Evolutionary conservation across 1,140 invertebrate species (phyloP).

Genomic region (Aphelinus atriplicis): DNA sequence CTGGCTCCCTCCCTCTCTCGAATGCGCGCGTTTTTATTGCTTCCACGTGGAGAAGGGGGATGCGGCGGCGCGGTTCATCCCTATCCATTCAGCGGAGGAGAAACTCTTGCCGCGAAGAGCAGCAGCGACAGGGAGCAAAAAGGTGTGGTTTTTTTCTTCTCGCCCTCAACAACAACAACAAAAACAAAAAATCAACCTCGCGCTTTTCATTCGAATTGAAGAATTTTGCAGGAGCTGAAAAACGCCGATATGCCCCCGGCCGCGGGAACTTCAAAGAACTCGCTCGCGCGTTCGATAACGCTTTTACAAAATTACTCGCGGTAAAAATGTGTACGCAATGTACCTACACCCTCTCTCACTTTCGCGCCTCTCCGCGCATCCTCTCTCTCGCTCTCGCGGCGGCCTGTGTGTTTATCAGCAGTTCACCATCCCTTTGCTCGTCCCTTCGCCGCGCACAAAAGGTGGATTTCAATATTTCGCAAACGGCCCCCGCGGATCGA

Average conservation of each 20-base stretch:
- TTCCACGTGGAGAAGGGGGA: background rate
- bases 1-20: constrained; percentile 24
- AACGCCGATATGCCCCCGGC: background rate
- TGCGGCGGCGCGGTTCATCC: too few relatives aligned
- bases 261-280: constrained; percentile 21
- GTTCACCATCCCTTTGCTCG: background rate
- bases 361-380: constrained; percentile 14
- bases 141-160: constrained; percentile 8
- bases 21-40: constrained; percentile 34
- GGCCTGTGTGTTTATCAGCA: background rate
- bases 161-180: background rate
- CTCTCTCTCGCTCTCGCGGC: background rate
- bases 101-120: background rate
- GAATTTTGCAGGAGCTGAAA: background rate
- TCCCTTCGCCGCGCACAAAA: background rate
- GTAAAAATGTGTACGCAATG: background rate
- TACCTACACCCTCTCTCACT: constrained; percentile 8
- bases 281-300: constrained; percentile 6
- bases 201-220: too few relatives aligned
- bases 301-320: constrained; percentile 32
- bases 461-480: too few relatives aligned
- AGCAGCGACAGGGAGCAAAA: background rate
- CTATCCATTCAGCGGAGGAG: background rate
- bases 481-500: too few relatives aligned
- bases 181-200: background rate